Evolutionary conservation across 2,113 vertebrate species (phyloP).

Genomic region (Pandion haliaetus): DNA sequence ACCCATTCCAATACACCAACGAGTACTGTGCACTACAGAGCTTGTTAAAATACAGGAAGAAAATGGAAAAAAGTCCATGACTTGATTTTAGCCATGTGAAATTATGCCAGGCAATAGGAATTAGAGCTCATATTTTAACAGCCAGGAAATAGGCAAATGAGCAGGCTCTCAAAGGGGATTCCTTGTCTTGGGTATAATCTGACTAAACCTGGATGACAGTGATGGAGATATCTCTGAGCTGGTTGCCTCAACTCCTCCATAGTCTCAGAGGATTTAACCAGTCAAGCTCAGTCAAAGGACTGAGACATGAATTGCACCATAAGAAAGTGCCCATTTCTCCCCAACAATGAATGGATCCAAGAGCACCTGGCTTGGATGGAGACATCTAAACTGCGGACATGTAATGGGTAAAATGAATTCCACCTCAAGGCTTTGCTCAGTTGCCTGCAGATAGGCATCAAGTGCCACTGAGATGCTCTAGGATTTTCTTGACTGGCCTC

Average conservation of each 20-base stretch:
- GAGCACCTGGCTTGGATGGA: background rate
- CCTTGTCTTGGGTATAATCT: background rate
- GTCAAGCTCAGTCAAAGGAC: background rate
- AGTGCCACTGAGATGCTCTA: background rate
- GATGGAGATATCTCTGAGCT: background rate
- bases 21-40: background rate
- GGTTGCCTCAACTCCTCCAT: background rate
- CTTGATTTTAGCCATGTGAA: background rate
- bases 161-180: background rate
- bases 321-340: background rate
- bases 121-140: background rate
- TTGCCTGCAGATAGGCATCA: background rate
- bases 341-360: background rate
- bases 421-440: background rate
- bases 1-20: background rate
- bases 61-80: rapidly evolving
- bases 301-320: background rate
- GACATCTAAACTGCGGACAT: rapidly evolving
- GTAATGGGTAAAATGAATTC: background rate
- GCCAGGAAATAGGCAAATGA: background rate
- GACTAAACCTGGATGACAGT: background rate
- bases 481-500: background rate
- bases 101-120: rapidly evolving
- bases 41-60: background rate
- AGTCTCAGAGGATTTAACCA: background rate